These are phyloP conservation scores for Falco naumanni DNA, from an alignment of 2,797 vertebrate genomes.

Conservation along the genomic window DNA sequence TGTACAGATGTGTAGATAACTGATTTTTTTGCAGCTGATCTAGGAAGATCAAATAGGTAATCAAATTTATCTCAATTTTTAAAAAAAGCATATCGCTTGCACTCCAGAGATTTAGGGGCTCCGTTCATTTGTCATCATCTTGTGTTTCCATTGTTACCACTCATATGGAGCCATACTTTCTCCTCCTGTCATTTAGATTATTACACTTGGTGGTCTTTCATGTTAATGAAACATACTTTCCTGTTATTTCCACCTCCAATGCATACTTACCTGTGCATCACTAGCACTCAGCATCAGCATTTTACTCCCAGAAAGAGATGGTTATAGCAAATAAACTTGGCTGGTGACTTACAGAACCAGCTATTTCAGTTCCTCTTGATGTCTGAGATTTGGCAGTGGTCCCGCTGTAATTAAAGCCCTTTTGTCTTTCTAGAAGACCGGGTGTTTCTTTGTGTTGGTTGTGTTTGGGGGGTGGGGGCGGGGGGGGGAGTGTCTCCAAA, in stretches of 20 bases:
- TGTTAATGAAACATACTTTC: rapidly evolving
- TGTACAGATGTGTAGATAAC: background rate
- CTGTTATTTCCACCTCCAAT: background rate
- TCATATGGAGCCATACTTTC: background rate
- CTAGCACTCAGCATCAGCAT: background rate
- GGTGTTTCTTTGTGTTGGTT: background rate
- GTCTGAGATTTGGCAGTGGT: background rate
- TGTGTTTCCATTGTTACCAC: background rate
- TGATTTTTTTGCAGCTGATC: background rate
- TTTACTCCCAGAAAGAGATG: background rate
- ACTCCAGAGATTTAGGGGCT: background rate
- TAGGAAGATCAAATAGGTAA: background rate
- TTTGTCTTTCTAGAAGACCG: background rate
- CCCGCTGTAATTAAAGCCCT: background rate
- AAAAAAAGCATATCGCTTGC: background rate
- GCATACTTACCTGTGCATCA: background rate
- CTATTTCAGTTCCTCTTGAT: background rate
- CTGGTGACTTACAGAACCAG: background rate
- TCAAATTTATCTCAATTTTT: background rate
- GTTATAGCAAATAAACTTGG: background rate
- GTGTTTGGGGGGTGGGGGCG: background rate
- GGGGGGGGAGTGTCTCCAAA: background rate
- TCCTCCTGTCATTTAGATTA: background rate
- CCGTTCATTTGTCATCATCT: background rate
- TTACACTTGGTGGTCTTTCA: background rate